phyloP scores from a whole-genome alignment of 2,113 vertebrate genomes.

The Petrocephalus zakoni region DNA sequence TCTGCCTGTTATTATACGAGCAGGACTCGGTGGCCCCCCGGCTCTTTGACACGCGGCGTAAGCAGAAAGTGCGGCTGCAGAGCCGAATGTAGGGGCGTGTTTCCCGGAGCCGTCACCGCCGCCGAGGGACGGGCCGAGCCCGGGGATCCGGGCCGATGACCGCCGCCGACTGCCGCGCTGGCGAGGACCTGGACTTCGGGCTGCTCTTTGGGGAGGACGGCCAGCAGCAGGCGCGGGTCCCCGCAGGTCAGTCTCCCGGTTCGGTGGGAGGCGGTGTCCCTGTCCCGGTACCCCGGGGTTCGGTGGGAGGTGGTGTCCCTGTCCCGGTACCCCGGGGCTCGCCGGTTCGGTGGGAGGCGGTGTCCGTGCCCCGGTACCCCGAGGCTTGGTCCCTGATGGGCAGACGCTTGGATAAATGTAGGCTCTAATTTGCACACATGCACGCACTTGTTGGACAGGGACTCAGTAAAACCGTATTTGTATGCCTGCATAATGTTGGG shows the following conservation, averaged over 20 bases:
- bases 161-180: conserved; percentile 68
- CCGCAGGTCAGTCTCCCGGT: conserved; percentile 58
- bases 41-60: not conserved
- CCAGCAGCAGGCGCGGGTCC: conserved; percentile 58
- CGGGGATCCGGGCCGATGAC: conserved; percentile 67
- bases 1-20: not conserved
- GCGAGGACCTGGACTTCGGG: conserved; percentile 87
- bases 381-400: not conserved
- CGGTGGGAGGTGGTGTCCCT: not conserved
- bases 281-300: no score
- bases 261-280: no score
- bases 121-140: conserved; percentile 40
- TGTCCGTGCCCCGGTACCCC: no score
- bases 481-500: not conserved
- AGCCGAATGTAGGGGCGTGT: conserved; percentile 13
- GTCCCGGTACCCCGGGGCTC: not conserved
- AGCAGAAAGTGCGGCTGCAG: conserved; percentile 3
- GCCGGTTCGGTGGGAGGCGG: no score
- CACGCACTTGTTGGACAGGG: not conserved
- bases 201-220: conserved; percentile 82
- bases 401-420: not conserved
- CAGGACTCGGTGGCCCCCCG: not conserved
- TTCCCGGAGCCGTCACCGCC: conserved; percentile 21
- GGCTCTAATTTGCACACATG: not conserved
- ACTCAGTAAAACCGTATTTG: not conserved